Evolutionary conservation across 2,888 invertebrate species (phyloP).

Genomic region (Spodoptera littoralis): DNA sequence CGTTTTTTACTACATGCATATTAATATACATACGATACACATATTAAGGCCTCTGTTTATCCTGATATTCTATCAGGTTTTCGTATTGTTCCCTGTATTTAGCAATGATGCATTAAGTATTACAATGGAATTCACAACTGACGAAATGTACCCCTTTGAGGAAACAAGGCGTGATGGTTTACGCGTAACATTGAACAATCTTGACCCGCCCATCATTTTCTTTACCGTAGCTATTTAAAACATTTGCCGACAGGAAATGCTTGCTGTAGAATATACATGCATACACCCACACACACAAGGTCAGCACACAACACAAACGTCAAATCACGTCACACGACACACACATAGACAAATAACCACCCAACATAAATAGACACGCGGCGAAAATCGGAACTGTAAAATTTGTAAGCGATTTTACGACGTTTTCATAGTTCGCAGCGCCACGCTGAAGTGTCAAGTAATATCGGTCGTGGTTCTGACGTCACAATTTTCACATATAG

Average conservation of each 20-base stretch:
- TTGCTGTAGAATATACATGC: slow-evolving; percentile 26
- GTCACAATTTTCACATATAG: slow-evolving; percentile 5
- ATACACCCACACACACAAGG: slow-evolving; percentile 43
- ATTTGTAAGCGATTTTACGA: background rate
- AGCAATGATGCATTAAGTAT: too few relatives aligned
- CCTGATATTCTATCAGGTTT: too few relatives aligned
- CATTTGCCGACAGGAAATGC: slow-evolving; percentile 49
- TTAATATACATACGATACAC: too few relatives aligned
- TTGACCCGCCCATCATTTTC: slow-evolving; percentile 7
- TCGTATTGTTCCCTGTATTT: too few relatives aligned
- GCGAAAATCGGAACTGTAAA: slow-evolving; percentile 10
- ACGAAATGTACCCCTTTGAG: too few relatives aligned
- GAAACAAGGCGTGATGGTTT: too few relatives aligned
- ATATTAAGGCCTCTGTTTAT: too few relatives aligned
- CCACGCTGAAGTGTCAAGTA: slow-evolving; percentile 8
- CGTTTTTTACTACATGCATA: too few relatives aligned
- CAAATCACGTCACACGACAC: slow-evolving; percentile 24
- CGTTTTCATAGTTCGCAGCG: slow-evolving; percentile 12
- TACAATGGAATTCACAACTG: too few relatives aligned
- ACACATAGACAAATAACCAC: slow-evolving; percentile 13
- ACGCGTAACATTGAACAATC: slow-evolving; percentile 3
- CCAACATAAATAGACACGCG: slow-evolving; percentile 8
- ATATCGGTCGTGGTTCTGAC: background rate
- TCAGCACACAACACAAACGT: slow-evolving; percentile 15
- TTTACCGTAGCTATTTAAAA: slow-evolving; percentile 42